These are phyloP conservation scores for Upupa epops DNA, from an alignment of 2,113 vertebrate species.

Conservation along the genomic window DNA sequence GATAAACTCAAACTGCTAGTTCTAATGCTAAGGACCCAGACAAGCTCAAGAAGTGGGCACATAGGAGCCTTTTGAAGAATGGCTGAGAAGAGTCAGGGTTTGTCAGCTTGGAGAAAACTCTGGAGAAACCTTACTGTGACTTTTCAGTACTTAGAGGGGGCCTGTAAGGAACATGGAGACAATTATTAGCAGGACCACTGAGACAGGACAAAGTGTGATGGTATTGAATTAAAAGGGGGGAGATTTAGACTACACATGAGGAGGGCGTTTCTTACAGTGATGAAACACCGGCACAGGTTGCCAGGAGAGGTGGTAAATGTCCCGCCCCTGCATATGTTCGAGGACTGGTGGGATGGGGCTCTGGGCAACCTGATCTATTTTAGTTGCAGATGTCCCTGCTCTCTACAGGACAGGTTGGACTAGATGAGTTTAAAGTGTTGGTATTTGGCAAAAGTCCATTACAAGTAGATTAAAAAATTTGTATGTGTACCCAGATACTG, in stretches of 20 bases:
- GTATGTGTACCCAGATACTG: not conserved
- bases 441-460: not conserved
- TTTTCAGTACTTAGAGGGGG: not conserved
- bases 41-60: not conserved
- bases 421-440: not conserved
- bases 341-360: not conserved
- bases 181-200: not conserved
- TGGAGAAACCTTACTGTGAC: not conserved
- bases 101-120: not conserved
- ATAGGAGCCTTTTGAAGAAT: rapidly evolving
- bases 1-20: not conserved
- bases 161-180: not conserved
- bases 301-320: not conserved
- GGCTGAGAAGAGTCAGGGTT: not conserved
- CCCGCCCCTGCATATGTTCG: not conserved
- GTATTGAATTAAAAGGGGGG: not conserved
- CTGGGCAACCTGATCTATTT: not conserved
- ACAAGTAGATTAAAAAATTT: not conserved
- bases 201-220: not conserved
- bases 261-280: not conserved
- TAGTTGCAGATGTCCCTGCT: not conserved
- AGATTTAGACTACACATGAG: not conserved
- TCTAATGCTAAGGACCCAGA: not conserved
- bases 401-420: rapidly evolving
- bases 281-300: not conserved